Conservation (phyloP, 1,140 invertebrate genomes). For the Samia ricini region DNA sequence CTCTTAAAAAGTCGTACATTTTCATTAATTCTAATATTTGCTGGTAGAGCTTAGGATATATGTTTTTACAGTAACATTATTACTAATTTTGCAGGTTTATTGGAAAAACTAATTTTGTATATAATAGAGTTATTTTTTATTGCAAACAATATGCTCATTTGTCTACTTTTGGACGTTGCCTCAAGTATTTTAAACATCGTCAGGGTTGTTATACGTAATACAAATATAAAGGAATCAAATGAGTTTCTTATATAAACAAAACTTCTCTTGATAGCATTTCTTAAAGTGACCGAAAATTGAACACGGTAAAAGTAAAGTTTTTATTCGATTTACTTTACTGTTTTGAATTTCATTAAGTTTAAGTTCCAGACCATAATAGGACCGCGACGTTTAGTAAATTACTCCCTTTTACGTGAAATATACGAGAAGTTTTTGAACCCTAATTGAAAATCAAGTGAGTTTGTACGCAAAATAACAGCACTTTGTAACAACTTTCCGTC, state of each 20-base stretch:
- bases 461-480: slow-evolving; percentile 20
- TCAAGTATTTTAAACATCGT: too few relatives aligned
- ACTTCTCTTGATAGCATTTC: not conserved
- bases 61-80: too few relatives aligned
- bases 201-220: not conserved
- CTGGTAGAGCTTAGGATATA: too few relatives aligned
- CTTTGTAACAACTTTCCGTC: slow-evolving; percentile 3
- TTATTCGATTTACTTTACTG: slow-evolving; percentile 31
- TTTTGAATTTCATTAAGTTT: slow-evolving; percentile 31
- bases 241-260: not conserved
- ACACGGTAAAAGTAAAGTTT: slow-evolving; percentile 22
- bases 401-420: slow-evolving; percentile 44
- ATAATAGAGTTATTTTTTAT: too few relatives aligned
- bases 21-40: too few relatives aligned
- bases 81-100: too few relatives aligned
- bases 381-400: slow-evolving; percentile 39
- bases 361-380: slow-evolving; percentile 30
- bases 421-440: slow-evolving; percentile 44
- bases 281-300: not conserved
- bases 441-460: slow-evolving; percentile 56
- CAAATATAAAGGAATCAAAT: not conserved
- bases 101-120: too few relatives aligned
- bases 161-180: too few relatives aligned
- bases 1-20: too few relatives aligned
- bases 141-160: too few relatives aligned